Evolutionary conservation across 2,888 invertebrate species (phyloP), one percentile per base, ranked within the genome.

Genomic region (Timema cristinae): DNA sequence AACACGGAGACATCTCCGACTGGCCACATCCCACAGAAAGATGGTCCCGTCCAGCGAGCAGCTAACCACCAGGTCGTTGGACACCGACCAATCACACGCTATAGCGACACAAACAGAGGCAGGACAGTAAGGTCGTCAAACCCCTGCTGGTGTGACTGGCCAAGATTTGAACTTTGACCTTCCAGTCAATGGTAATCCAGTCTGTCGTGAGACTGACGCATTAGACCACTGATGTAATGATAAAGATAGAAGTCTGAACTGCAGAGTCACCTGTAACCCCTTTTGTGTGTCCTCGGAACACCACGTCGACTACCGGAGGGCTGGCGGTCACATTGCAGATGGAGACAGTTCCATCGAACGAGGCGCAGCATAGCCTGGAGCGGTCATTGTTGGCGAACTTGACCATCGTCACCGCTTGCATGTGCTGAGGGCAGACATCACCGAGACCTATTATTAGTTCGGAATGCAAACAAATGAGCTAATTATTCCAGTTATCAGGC

Each of bases 381-480:
- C 90, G 88, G 79, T 94, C 93, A 81, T 94, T 93, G 83, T 94
- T 91, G 0, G 94, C 94, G 84, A 92, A 93, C 81, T 91, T 92
- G 50, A 94, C 87, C 81, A 91, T 88, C 16, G 91, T 90, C 56
- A 94, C 91, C 80, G 90, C 87, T 73, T 87, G 86, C 52, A 84
- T 85, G 78, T 91, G 91, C 86, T 89, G 78, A 54, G 67, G 32
- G 32, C 32, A 32, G 32, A 32, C 32, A 32, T 32, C 32, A 32
- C 32, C 32, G 32, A 32, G 32, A 32, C 32, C 32, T 32, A 32
- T 4, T 32, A 32, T 32, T 1, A 2, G 32, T 32, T 32, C 4
- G 32, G 32, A 32, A 2, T 32, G 32, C 4, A 32, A 1, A 32
- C 32, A 32, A 32, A 32, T 32, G 32, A 32, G 32, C 32, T 32